Evolutionary conservation across 92 coral and sea anemone genomes (phyloP), one percentile per base, ranked within the genome.

Genomic region (Desmophyllum pertusum): DNA sequence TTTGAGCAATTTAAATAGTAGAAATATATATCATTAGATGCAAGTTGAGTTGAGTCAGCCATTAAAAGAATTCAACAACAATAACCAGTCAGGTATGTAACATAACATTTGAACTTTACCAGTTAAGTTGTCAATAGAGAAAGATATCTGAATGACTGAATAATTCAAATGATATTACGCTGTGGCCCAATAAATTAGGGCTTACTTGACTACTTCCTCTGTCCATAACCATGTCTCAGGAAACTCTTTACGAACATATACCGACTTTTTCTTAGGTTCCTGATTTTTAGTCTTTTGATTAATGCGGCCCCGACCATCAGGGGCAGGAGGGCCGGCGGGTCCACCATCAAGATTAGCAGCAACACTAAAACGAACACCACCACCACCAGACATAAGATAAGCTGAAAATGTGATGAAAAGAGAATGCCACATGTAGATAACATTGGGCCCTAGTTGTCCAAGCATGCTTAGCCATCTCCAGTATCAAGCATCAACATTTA

Each of bases 201-300:
- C 93, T 83, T 88, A 95, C 98, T 88, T 89, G 57, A 95, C 85
- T 36, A 57, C 76, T 68, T 94, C 93, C 57, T 95, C 98, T 35
- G 93, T 88, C 98, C 98, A 95, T 13, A 95, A 85, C 98, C 98
- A 95, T 8, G 98, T 93, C 73, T 93, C 98, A n/a, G 98, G 96
- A 88, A 95, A 95, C 31, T 95, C 87, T 38, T 90, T 90, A 38
- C 98, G 94, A n/a, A 95, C 87, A 43, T 59, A 61, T 23, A 77
- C 80, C 38, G 88, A 48, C 33, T 79, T 68, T 48, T 48, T 48
- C 53, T 48, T 48, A 48, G 53, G 53, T 48, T 14, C 3, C 19
- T 48, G 53, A 5, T 21, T 48, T 48, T 48, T 5, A 48, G 21
- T 48, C 53, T 48, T 48, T 5, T 4, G 21, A 14, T 21, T 48